Percentiles rank a stretch among this genome's conserved stretches.
phyloP scores from a whole-genome alignment of 2,888 invertebrate genomes.

The Plagodis dolabraria region DNA sequence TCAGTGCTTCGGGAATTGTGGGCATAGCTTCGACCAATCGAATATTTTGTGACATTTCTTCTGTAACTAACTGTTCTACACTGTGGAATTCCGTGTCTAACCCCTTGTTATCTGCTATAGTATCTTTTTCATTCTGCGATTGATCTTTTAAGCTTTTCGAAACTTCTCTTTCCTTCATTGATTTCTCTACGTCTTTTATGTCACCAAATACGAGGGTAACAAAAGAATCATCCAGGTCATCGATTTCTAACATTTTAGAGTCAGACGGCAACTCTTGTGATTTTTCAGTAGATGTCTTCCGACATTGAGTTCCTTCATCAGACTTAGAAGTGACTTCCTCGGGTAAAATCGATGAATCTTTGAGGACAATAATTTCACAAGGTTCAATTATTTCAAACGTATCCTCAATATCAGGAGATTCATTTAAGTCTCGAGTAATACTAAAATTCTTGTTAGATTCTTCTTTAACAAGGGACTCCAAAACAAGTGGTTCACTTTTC shows the following conservation, averaged over 20 bases:
- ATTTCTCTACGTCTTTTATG: slow-evolving; percentile 47
- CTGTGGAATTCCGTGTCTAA: background rate
- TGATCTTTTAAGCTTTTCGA: slow-evolving; percentile 4
- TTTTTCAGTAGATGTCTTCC: slow-evolving; percentile 7
- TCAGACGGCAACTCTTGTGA: slow-evolving; percentile 2
- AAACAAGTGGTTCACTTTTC: slow-evolving; percentile 29
- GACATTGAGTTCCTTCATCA: background rate
- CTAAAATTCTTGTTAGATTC: background rate
- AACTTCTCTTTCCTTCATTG: slow-evolving; percentile 39
- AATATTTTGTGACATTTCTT: background rate
- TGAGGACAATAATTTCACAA: slow-evolving; percentile 29
- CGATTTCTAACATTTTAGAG: slow-evolving; percentile 42
- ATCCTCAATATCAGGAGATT: slow-evolving; percentile 24
- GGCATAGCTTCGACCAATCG: slow-evolving; percentile 1
- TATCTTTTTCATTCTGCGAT: slow-evolving; percentile 16
- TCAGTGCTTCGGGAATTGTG: slow-evolving; percentile 5
- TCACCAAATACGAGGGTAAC: slow-evolving; percentile 64
- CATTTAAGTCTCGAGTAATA: background rate
- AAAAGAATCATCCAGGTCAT: slow-evolving; percentile 54
- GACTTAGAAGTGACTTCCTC: slow-evolving; percentile 7
- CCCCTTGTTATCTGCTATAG: background rate
- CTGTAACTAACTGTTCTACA: background rate
- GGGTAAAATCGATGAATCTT: slow-evolving; percentile 6
- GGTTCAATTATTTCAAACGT: slow-evolving; percentile 35
- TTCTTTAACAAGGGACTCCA: slow-evolving; percentile 9